Percentiles rank a stretch among this genome's conserved stretches.
These are phyloP conservation scores for Ictalurus furcatus DNA, from an alignment of 2,113 vertebrate species.

Conservation along the genomic window DNA sequence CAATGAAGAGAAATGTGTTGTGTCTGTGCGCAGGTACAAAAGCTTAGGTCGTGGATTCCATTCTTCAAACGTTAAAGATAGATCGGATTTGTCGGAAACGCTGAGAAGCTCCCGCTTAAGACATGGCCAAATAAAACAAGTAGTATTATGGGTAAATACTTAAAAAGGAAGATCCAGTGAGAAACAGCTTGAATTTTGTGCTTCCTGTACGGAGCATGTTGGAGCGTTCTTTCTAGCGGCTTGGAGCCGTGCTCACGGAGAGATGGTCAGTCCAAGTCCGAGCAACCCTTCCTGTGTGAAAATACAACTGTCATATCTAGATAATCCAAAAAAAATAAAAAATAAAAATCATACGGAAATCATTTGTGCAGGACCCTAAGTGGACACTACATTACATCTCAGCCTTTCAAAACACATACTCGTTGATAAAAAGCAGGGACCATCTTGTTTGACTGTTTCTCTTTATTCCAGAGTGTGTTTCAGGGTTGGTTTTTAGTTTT, in stretches of 20 bases:
- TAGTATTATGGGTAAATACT: constrained; percentile 19
- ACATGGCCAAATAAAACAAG: constrained; percentile 58
- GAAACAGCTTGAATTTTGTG: constrained; percentile 54
- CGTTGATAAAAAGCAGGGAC: not conserved
- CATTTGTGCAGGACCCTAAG: not conserved
- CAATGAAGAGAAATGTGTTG: not conserved
- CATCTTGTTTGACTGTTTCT: not conserved
- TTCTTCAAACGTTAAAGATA: constrained; percentile 49
- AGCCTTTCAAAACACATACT: not conserved
- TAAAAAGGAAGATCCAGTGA: constrained; percentile 24
- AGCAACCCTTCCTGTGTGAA: constrained; percentile 56
- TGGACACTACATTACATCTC: not conserved
- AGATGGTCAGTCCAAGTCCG: constrained; percentile 51
- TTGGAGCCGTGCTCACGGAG: constrained; percentile 55
- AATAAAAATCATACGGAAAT: constrained; percentile 37
- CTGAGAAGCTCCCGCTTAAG: constrained; percentile 53
- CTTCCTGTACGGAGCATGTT: constrained; percentile 50
- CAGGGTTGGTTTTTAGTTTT: not conserved
- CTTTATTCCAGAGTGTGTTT: not conserved
- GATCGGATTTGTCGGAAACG: constrained; percentile 55
- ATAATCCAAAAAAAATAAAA: constrained; percentile 45
- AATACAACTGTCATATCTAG: constrained; percentile 10
- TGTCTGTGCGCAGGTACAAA: constrained; percentile 8
- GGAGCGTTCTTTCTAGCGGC: constrained; percentile 32
- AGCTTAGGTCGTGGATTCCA: constrained; percentile 20